Evolutionary conservation across 2,113 vertebrate species (phyloP).

Genomic region (Capricornis sumatraensis): DNA sequence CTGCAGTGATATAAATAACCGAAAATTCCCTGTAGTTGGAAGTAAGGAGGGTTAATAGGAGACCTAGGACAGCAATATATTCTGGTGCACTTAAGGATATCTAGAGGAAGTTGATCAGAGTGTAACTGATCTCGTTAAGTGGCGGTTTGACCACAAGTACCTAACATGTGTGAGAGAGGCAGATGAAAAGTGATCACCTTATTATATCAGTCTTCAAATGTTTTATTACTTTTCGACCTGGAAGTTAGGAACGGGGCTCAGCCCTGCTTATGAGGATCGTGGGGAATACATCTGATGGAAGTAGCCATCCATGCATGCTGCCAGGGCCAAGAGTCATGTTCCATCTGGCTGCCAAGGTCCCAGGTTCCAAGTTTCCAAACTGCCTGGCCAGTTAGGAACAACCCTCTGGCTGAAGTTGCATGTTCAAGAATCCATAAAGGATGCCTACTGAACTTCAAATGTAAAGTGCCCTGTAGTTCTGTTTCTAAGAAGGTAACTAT

Average conservation of each 20-base stretch:
- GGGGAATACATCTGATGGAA: not conserved
- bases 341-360: not conserved
- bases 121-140: not conserved
- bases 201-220: not conserved
- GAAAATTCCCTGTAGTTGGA: not conserved
- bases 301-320: not conserved
- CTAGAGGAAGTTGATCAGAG: not conserved
- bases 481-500: not conserved
- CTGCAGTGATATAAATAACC: not conserved
- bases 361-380: not conserved
- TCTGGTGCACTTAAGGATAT: not conserved
- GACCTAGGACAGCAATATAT: not conserved
- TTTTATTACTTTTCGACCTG: not conserved
- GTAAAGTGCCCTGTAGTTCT: not conserved
- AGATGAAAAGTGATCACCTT: not conserved
- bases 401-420: not conserved
- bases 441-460: not conserved
- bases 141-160: not conserved
- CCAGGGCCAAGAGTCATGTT: not conserved
- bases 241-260: not conserved
- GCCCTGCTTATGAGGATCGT: not conserved
- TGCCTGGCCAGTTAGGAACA: not conserved
- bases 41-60: not conserved
- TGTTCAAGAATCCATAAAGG: not conserved
- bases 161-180: not conserved